Percentiles rank a stretch among this genome's conserved stretches.
Evolutionary conservation across 2,797 vertebrate genomes (phyloP).

Genomic region (Taenioides sp.): DNA sequence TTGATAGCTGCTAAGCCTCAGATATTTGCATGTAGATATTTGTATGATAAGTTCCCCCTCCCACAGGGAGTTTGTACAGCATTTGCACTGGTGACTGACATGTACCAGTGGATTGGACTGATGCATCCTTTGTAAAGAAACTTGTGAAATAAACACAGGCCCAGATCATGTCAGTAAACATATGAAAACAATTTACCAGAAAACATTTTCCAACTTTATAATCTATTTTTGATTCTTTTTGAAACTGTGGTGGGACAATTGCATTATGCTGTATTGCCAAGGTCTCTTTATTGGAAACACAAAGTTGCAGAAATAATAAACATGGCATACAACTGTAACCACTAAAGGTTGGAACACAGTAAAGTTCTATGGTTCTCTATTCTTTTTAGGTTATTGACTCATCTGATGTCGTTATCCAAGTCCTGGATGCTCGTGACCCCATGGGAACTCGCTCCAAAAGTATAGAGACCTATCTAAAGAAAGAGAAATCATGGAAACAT

Average conservation of each 20-base stretch:
- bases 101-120: not conserved
- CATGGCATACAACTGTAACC: slow-evolving; percentile 7
- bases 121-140: not conserved
- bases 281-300: not conserved
- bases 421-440: slow-evolving; percentile 94
- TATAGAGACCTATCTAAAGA: slow-evolving; percentile 93
- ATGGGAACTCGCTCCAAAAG: slow-evolving; percentile 92
- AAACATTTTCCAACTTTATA: not conserved
- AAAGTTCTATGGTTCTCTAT: not conserved
- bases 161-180: not conserved
- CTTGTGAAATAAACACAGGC: not conserved
- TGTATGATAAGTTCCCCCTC: not conserved
- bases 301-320: not conserved
- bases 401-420: slow-evolving; percentile 96
- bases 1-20: not conserved
- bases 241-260: slow-evolving; percentile 1
- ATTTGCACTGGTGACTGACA: not conserved
- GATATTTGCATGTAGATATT: not conserved
- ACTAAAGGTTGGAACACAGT: not conserved
- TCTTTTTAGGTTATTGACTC: slow-evolving; percentile 91
- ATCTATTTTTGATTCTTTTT: slow-evolving; percentile 4
- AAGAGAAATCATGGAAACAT: slow-evolving; percentile 97
- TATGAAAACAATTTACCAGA: not conserved
- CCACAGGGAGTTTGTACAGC: not conserved
- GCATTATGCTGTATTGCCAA: slow-evolving; percentile 4